Base-by-base conservation (phyloP, 1,140 invertebrate species). In the Drosophila rufa region DNA sequence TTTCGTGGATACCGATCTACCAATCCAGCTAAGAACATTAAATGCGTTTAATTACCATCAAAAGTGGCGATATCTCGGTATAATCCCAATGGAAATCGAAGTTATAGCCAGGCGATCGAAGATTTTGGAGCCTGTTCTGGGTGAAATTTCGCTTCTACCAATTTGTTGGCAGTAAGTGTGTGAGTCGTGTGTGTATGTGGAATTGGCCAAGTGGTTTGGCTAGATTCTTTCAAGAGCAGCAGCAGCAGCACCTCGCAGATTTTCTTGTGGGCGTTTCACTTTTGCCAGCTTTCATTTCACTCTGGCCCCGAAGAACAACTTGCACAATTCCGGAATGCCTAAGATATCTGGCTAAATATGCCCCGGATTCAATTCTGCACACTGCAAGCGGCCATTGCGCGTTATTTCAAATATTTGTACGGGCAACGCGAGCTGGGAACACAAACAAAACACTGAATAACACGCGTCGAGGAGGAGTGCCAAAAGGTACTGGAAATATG, bases 171-270 rank as follows among this genome's bases (percentile, higher is more conserved):
- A n/a, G 5, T 30, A 30, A 30, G 8, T 40, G 70, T 47, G 14
- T 56, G 19, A 60, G 48, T 76, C 67, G 62, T 87, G 73, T 89
- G 62, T 86, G 73, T 89, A 59, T 90, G 75, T 90, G 70, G 81
- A 83, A 89, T 84, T 89, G 43, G 80, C 84, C 84, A 90, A 89
- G 85, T 89, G 85, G 85, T 89, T 89, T 89, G 85, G 81, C 85
- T 89, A 89, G 85, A 89, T 89, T 89, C 85, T 89, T 90, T 75
- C 71, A 76, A 77, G 74, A 75, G 55, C 67, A 73, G 46, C 45
- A 62, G 30, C 65, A 68, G 33, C 61, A 51, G 66, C 74, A 77
- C 46, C 64, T 62, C 59, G 80, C 76, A 73, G 71, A 79, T 83
- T 70, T 83, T 79, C 74, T 82, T 70, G 84, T 87, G 85, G 85